Evolutionary conservation across 2,797 vertebrate genomes (phyloP), one percentile per base, ranked within the genome.

Genomic region (Amphiprion clarkii): DNA sequence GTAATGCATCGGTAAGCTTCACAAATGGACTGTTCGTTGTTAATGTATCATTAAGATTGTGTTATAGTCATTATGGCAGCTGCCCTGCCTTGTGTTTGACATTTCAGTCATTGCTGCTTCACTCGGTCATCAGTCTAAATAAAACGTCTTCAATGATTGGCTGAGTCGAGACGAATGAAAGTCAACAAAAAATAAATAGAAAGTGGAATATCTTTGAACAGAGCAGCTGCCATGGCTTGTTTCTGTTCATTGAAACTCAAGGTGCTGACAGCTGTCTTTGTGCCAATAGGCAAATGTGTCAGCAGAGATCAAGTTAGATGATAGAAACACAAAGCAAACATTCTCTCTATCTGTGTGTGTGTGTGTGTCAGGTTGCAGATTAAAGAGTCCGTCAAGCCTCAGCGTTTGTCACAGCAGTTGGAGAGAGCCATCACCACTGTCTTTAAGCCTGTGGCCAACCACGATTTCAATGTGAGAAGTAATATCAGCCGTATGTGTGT

Each of bases 391-490:
- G 94, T 94, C 65, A 98, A 96, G 87, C 96, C 96, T 60, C 94
- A 96, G 61, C 96, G 97, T 75, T 85, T 97, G 1, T 96, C 96
- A 0, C 95, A 97, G 88, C 96, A 97, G 87, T 93, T 98, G 82
- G 96, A 97, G 10, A 96, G 94, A 93, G 96, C 96, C 1, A 92
- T 98, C 79, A 96, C 96, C 16, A 96, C 95, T 0, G 93, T 96
- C 89, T 98, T 96, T 59, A 98, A 96, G 83, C 97, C 97, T 0
- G 96, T 98, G 75, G 94, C 97, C 85, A 97, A 98, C 88, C 97
- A 98, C 87, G 91, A 96, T 0, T 95, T 96, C 86, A 98, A 97
- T 72, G 97, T 98, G 57, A 93, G 92, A 21, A n/a, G 55, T 40
- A 21, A 57, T 27, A 54, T 36, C 27, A 7, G 1, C 10, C 21